phyloP scores from a whole-genome alignment of 2,888 invertebrate genomes.

The Didymodactylos carnosus region DNA sequence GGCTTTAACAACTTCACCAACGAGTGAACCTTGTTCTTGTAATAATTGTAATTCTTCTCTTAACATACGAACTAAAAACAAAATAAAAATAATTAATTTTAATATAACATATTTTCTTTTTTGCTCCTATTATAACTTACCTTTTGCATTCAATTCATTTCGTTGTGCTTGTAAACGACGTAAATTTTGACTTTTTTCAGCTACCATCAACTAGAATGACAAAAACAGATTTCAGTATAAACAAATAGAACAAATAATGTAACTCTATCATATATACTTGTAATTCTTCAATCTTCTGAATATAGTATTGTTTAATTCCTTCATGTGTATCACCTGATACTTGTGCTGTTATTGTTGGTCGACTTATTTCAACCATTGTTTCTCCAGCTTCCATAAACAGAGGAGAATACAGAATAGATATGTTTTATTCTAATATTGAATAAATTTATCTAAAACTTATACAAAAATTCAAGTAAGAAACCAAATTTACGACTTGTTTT shows the following conservation, averaged over 20 bases:
- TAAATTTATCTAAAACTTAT: too few species aligned
- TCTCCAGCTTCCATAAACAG: neutral
- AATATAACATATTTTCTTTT: neutral
- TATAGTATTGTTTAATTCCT: constrained; percentile 75
- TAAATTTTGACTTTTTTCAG: constrained; percentile 91
- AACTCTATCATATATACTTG: constrained; percentile 39
- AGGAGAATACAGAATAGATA: too few species aligned
- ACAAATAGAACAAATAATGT: too few species aligned
- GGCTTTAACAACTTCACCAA: constrained; percentile 95
- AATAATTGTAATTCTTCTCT: constrained; percentile 86
- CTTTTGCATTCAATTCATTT: constrained; percentile 95
- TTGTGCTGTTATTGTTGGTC: neutral
- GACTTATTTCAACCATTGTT: neutral
- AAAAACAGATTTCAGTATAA: neutral
- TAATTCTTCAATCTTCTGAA: constrained; percentile 89
- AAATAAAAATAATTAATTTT: neutral
- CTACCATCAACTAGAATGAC: constrained; percentile 50
- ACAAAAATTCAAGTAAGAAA: too few species aligned
- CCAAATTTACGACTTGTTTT: too few species aligned
- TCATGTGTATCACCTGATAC: constrained; percentile 18
- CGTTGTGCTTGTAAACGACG: constrained; percentile 87
- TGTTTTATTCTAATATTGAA: too few species aligned
- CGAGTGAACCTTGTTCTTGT: constrained; percentile 90
- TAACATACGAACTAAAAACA: constrained; percentile 63
- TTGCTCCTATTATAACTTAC: constrained; percentile 33